These are phyloP conservation scores for Strix uralensis DNA, from an alignment of 2,113 vertebrate species.

Conservation along the genomic window DNA sequence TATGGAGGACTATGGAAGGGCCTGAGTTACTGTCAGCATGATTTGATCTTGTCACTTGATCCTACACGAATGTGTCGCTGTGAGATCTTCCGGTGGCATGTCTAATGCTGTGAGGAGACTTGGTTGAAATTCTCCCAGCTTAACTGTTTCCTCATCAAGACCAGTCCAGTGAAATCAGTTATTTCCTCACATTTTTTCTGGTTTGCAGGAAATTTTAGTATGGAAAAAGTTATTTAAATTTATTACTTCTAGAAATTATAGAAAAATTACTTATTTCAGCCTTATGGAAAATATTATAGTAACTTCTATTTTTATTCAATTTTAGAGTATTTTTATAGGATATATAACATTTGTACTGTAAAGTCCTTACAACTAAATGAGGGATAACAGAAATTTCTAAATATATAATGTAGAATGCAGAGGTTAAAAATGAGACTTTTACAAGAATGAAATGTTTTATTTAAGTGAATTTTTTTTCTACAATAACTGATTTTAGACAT, in stretches of 20 bases:
- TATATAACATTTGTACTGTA: not conserved
- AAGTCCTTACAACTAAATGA: not conserved
- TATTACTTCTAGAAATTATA: not conserved
- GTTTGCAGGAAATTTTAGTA: not conserved
- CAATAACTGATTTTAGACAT: not conserved
- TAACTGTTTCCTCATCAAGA: not conserved
- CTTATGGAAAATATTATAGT: not conserved
- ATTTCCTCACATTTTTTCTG: not conserved
- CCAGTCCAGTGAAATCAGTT: not conserved
- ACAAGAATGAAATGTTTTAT: not conserved
- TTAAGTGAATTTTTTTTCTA: not conserved
- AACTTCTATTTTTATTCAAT: not conserved
- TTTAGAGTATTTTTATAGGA: not conserved
- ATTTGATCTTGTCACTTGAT: not conserved
- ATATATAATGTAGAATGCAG: not conserved
- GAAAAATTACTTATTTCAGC: not conserved
- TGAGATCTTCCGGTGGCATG: not conserved
- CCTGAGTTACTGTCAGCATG: not conserved
- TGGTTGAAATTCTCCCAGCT: not conserved
- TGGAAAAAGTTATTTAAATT: not conserved
- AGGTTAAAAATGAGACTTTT: not conserved
- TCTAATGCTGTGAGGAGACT: not conserved
- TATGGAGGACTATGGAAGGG: not conserved
- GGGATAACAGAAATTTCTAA: not conserved
- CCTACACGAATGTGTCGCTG: rapidly evolving